Base-by-base conservation (phyloP, 53 echinoderm and acorn worm species). In the Apostichopus leukothele region DNA sequence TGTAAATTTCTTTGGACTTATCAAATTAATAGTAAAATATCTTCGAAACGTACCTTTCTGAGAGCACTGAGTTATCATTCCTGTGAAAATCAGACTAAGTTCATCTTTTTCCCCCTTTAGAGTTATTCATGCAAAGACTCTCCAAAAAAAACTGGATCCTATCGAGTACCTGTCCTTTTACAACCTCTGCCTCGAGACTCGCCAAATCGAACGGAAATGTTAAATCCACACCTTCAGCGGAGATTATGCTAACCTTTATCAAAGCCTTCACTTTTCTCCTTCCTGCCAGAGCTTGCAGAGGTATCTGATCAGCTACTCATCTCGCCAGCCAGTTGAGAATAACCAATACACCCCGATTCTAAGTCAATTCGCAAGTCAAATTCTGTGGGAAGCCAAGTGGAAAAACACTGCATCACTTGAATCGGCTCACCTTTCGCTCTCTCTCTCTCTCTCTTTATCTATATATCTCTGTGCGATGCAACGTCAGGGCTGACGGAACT, bases 171-270 rank as follows among this genome's bases (percentile, higher is more conserved):
- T 76, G 76, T 76, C 76, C 76, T 76, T 51, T 50, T 39, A 16
- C 39, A 50, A 76, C 76, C 39, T 76, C 76, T 76, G 76, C 51
- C 76, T 50, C 55, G 51, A 81, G 59, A 81, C 81, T 57, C 51
- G 55, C 81, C 81, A 22, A 81, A 54, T 59, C 81, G n/a, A 81
- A 81, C 81, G 81, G 81, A 81, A 81, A 81, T 81, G 81, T 81
- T 81, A 81, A 81, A 81, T 81, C 81, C 81, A 81, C 81, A 81
- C 81, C 81, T 81, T 81, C 81, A 81, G 81, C 81, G 81, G n/a
- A 54, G 81, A 81, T 81, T 81, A 81, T 54, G 81, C 81, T 81
- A 81, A 57, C 81, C 71, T 71, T 71, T 81, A n/a, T 21, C 5
- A 6, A 50, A 54, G 59, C 81, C 54, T 81, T 81, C 81, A 53